Base-by-base conservation (phyloP, 2,888 invertebrate genomes). In the Aplocera efformata region DNA sequence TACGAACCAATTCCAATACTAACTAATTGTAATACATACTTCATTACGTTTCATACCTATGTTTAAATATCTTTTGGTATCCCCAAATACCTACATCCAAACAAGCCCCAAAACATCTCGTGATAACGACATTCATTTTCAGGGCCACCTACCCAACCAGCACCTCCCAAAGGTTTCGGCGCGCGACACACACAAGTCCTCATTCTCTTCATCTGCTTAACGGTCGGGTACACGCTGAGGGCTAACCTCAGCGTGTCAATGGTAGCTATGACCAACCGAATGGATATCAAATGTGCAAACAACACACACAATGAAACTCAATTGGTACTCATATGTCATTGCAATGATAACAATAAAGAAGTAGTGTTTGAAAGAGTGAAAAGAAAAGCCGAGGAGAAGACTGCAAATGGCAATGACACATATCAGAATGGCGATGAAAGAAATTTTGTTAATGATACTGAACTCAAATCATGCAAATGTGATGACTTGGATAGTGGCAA, bases 181-280 rank as follows among this genome's bases (percentile, higher is more conserved):
- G 56, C 63, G 1, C 67, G 82, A 0, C 82, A 82, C 29, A 21
- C 63, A 0, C 82, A 82, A 48, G 60, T 56, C 0, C 24, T 78
- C 0, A 49, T 81, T 1, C 57, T 81, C 0, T 81, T 82, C 49
- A 44, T 72, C 21, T 52, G 72, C 26, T 39, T 82, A 1, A 61
- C 72, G 0, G 58, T 72, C 1, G 72, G 50, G 0, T 72, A 56
- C 34, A 51, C 69, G 0, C 63, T 72, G 42, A 56, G 70, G 23
- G 56, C 72, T 0, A 73, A 74, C 22, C 62, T 79, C 5, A 73
- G 77, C 26, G 75, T 79, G 0, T 64, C 76, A 3, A 64, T 81
- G 63, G 82, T 81, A 0, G 81, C 77, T n/a, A 81, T 82, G 77
- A 78, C 74, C 0, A 57, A 56, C n/a, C 50, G 51, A 7, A 21